A percentile compares a stretch with the other conserved stretches of the same genome.
phyloP scores from a whole-genome alignment of 2,888 invertebrate species.

The Thalpophila matura region DNA sequence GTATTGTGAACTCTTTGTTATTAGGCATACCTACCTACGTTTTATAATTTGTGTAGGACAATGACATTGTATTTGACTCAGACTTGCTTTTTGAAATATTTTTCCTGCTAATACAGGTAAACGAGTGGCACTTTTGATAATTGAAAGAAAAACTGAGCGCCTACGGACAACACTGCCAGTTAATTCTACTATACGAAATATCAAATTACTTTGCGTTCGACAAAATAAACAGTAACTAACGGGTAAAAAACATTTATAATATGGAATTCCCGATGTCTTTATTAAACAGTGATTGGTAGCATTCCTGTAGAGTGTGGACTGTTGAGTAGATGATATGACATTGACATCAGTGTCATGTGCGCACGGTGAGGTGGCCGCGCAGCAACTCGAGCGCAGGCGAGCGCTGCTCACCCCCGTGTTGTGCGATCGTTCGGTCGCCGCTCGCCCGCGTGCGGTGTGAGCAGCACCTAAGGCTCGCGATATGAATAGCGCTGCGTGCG shows the following conservation, averaged over 20 bases:
- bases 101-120: conserved; percentile 53
- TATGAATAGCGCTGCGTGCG: conserved; percentile 58
- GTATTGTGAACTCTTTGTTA: background rate
- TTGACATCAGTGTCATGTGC: background rate
- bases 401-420: background rate
- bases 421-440: background rate
- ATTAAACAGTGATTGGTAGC: background rate
- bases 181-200: conserved; percentile 22
- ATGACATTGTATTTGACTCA: conserved; percentile 22
- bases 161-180: background rate
- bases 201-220: conserved; percentile 14
- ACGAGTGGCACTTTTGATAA: conserved; percentile 1
- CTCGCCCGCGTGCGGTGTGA: background rate
- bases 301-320: background rate
- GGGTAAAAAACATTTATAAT: conserved; percentile 8
- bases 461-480: conserved; percentile 46
- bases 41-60: conserved; percentile 37
- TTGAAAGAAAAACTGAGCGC: conserved; percentile 4
- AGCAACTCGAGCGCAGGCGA: no score
- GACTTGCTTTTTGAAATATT: conserved; percentile 16
- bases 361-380: background rate
- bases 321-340: background rate
- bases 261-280: conserved; percentile 3
- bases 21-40: background rate
- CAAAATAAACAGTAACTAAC: conserved; percentile 7